Evolutionary conservation across 1,140 invertebrate genomes (phyloP).

Genomic region (Dendrolimus punctatus): DNA sequence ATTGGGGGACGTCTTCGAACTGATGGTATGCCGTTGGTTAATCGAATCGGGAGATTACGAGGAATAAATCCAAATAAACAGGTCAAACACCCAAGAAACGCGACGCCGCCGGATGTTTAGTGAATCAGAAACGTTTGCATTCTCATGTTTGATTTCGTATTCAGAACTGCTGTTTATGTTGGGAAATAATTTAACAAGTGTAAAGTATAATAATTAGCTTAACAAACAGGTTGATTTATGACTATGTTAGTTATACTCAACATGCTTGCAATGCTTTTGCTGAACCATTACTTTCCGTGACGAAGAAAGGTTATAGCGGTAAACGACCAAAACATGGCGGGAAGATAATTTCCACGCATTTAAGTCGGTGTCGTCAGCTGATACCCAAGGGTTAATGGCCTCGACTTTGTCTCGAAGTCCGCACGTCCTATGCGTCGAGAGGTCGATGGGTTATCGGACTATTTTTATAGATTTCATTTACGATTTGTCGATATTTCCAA

Average conservation of each 20-base stretch:
- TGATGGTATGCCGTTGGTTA: conserved; percentile 15
- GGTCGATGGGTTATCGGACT: conserved; percentile 54
- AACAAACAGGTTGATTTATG: too few species aligned
- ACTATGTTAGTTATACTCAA: too few species aligned
- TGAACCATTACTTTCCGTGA: conserved; percentile 4
- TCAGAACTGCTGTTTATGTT: conserved; percentile 5
- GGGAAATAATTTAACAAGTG: not conserved
- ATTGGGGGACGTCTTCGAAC: conserved; percentile 13
- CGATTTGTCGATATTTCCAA: conserved; percentile 6
- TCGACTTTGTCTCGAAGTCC: conserved; percentile 61
- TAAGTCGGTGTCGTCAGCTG: conserved; percentile 64
- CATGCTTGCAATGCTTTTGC: too few species aligned
- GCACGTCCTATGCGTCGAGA: conserved; percentile 33
- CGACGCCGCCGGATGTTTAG: conserved; percentile 30
- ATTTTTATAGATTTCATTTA: conserved; percentile 42
- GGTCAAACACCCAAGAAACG: conserved; percentile 37
- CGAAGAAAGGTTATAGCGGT: conserved; percentile 23
- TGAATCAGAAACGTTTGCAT: conserved; percentile 31
- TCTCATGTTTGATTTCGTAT: conserved; percentile 17
- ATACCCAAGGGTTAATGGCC: conserved; percentile 57
- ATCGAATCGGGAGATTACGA: conserved; percentile 23
- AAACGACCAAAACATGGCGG: conserved; percentile 58
- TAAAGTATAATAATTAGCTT: not conserved
- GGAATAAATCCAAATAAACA: conserved; percentile 31
- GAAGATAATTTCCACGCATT: conserved; percentile 55